phyloP scores from a whole-genome alignment of 2,888 invertebrate genomes.

The Watsonalla cultraria region DNA sequence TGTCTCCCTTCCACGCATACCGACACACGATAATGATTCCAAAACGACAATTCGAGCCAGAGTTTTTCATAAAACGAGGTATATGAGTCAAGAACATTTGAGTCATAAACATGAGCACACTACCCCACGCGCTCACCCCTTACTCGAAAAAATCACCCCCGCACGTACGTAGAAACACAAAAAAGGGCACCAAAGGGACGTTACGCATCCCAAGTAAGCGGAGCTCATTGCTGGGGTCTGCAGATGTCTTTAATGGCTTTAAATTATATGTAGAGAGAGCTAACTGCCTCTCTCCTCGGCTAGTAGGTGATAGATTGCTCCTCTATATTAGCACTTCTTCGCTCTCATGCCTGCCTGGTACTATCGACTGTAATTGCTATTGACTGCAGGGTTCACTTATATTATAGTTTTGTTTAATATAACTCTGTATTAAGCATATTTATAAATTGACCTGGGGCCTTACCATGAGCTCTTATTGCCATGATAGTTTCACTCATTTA shows the following conservation, averaged over 20 bases:
- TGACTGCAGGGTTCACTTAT: background rate
- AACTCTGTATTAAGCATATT: too few relatives aligned
- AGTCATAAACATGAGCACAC: conserved; percentile 64
- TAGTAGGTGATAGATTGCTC: conserved; percentile 64
- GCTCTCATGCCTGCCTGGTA: conserved; percentile 13
- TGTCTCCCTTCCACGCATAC: conserved; percentile 39
- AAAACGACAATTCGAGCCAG: conserved; percentile 60
- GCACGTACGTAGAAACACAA: conserved; percentile 71
- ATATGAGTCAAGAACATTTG: conserved; percentile 74
- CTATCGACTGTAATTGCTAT: conserved; percentile 9
- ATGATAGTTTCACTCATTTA: too few relatives aligned
- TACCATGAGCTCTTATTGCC: too few relatives aligned
- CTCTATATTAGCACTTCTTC: conserved; percentile 21
- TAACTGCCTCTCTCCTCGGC: conserved; percentile 56
- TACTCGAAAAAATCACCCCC: conserved; percentile 77
- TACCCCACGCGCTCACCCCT: conserved; percentile 74
- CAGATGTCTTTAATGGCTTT: conserved; percentile 79
- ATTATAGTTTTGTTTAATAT: background rate
- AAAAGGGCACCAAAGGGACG: conserved; percentile 74
- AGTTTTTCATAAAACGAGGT: conserved; percentile 73
- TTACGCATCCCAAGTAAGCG: conserved; percentile 73
- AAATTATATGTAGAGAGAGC: conserved; percentile 77
- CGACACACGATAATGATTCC: conserved; percentile 57
- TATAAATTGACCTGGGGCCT: too few relatives aligned
- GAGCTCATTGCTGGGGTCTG: conserved; percentile 71